phyloP scores from a whole-genome alignment of 1,140 invertebrate species.

The Euwallacea similis region DNA sequence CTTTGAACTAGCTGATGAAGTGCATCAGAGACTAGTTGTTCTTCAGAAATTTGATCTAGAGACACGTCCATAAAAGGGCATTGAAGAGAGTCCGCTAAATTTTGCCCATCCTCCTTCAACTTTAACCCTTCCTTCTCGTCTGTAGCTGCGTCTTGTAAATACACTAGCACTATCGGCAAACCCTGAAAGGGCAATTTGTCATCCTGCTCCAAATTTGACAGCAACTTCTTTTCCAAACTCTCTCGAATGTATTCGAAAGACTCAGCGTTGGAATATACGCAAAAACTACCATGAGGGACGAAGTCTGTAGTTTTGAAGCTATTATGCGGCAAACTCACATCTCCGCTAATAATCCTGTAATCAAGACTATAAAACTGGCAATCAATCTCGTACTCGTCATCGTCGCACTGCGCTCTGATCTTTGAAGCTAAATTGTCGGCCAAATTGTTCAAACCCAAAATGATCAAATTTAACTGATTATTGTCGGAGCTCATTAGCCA shows the following conservation, averaged over 20 bases:
- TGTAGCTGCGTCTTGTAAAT: constrained; percentile 81
- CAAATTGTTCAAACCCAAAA: constrained; percentile 76
- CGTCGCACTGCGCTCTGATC: constrained; percentile 73
- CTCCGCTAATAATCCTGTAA: constrained; percentile 83
- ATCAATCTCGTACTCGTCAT: constrained; percentile 85
- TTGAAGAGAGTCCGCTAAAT: constrained; percentile 83
- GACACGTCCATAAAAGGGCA: constrained; percentile 86
- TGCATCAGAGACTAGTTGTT: constrained; percentile 70
- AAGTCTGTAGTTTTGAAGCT: constrained; percentile 76
- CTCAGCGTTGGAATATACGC: constrained; percentile 88
- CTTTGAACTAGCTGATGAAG: constrained; percentile 74
- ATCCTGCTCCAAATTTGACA: constrained; percentile 89
- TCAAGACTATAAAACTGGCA: constrained; percentile 81
- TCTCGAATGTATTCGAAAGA: constrained; percentile 90
- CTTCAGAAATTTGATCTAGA: constrained; percentile 64
- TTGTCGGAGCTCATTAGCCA: constrained; percentile 68
- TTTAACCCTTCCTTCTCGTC: constrained; percentile 81
- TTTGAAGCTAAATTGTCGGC: constrained; percentile 78
- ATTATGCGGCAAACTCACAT: constrained; percentile 78
- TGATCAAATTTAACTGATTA: constrained; percentile 72
- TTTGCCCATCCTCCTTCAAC: constrained; percentile 86
- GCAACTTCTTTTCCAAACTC: constrained; percentile 87
- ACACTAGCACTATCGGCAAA: constrained; percentile 87
- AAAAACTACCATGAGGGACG: constrained; percentile 80
- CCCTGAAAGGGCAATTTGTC: constrained; percentile 82